Conservation (phyloP, 2,888 invertebrate species). For the Chalcosyrphus nemorum region DNA sequence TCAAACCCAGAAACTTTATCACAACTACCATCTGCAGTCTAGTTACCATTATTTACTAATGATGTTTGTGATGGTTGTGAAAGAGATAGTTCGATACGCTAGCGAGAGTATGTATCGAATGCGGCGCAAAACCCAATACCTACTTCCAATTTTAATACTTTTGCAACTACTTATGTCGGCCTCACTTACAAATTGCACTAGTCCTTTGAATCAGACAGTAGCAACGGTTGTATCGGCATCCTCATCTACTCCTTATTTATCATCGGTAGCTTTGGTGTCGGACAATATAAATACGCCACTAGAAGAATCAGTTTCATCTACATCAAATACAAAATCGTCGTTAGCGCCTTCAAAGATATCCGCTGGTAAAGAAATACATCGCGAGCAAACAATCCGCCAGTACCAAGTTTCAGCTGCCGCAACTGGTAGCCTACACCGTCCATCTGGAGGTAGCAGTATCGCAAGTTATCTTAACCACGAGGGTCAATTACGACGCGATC, state of each 20-base stretch:
- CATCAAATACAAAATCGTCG: background rate
- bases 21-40: background rate
- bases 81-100: constrained; percentile 23
- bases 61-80: constrained; percentile 43
- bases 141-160: constrained; percentile 51
- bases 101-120: constrained; percentile 34
- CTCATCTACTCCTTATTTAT: background rate
- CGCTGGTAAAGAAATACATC: constrained; percentile 14
- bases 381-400: background rate
- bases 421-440: background rate
- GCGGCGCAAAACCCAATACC: constrained; percentile 45
- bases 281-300: background rate
- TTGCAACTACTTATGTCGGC: constrained; percentile 48
- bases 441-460: constrained; percentile 74
- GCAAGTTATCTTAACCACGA: constrained; percentile 75
- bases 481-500: constrained; percentile 74
- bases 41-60: constrained; percentile 34
- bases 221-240: background rate
- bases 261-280: background rate
- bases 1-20: background rate
- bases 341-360: background rate
- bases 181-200: constrained; percentile 42
- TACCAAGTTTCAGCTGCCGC: background rate
- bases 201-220: constrained; percentile 47
- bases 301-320: background rate